Percentiles rank a stretch among this genome's conserved stretches.
Conservation (phyloP, 2,113 vertebrate genomes). For the Coptodon rendalli region DNA sequence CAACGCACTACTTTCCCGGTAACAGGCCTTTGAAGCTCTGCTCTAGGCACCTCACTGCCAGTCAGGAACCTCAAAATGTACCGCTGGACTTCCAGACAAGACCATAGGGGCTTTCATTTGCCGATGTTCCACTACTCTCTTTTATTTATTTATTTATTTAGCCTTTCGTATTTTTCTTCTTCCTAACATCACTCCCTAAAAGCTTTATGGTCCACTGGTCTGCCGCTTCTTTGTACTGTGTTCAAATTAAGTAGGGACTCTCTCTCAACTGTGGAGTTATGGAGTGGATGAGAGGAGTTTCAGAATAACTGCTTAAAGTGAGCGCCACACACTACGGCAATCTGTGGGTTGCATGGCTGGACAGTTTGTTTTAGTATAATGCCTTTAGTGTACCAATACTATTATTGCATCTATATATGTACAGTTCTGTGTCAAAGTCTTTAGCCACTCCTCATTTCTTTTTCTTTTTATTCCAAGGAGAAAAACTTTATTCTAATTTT, state of each 20-base stretch:
- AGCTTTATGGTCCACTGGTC: slow-evolving; percentile 6
- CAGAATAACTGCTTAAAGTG: not conserved
- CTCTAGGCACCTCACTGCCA: not conserved
- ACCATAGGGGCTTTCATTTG: slow-evolving; percentile 23
- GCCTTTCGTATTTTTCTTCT: slow-evolving; percentile 20
- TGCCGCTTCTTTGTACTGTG: not conserved
- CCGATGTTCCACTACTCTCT: not conserved
- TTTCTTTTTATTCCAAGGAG: not conserved
- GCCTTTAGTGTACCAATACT: not conserved
- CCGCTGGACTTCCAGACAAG: not conserved
- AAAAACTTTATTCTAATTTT: not conserved
- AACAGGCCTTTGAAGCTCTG: slow-evolving; percentile 1
- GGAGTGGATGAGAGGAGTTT: slow-evolving; percentile 17
- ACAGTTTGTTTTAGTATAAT: not conserved
- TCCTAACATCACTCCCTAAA: slow-evolving; percentile 17
- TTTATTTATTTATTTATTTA: slow-evolving; percentile 21
- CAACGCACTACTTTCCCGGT: not conserved
- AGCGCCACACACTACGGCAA: not conserved
- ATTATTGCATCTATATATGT: not conserved
- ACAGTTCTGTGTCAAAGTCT: not conserved
- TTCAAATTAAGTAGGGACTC: slow-evolving; percentile 24
- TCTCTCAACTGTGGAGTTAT: not conserved
- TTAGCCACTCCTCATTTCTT: not conserved
- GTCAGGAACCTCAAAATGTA: not conserved
- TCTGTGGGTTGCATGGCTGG: not conserved